phyloP scores from a whole-genome alignment of 2,797 vertebrate genomes.

The Bradypodion ventrale region DNA sequence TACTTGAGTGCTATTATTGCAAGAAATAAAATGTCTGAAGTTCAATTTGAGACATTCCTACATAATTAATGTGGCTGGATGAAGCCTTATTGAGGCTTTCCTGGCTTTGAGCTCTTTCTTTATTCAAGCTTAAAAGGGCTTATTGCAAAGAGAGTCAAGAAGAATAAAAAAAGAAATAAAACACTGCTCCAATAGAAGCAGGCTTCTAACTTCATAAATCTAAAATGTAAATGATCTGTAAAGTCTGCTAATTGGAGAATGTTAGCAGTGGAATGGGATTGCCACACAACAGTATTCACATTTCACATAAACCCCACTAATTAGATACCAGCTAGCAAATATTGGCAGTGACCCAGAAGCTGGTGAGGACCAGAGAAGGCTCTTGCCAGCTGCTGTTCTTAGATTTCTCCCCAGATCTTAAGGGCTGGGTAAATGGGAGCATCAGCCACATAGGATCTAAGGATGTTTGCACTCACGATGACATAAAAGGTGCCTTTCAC shows the following conservation, averaged over 20 bases:
- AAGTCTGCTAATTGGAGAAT: constrained; percentile 63
- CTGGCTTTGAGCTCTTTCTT: constrained; percentile 50
- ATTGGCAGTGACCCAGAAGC: constrained; percentile 21
- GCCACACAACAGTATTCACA: constrained; percentile 65
- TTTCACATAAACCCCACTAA: constrained; percentile 62
- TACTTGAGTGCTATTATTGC: constrained; percentile 66
- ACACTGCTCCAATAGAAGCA: constrained; percentile 29
- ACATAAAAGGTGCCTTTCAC: background rate
- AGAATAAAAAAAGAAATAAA: constrained; percentile 9
- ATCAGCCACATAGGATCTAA: background rate
- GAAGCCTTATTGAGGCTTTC: constrained; percentile 46
- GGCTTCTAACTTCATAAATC: constrained; percentile 56
- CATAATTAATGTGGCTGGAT: constrained; percentile 63
- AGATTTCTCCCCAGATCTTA: background rate
- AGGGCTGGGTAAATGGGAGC: background rate
- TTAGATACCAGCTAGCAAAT: constrained; percentile 40
- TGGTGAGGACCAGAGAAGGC: background rate
- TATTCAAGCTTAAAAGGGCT: constrained; percentile 53
- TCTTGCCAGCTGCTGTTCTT: background rate
- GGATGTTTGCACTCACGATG: background rate
- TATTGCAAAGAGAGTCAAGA: constrained; percentile 49
- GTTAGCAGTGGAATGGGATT: constrained; percentile 49
- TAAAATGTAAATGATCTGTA: constrained; percentile 62
- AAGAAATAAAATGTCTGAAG: constrained; percentile 67
- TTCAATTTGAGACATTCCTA: constrained; percentile 70